Evolutionary conservation across 2,888 invertebrate species (phyloP).

Genomic region (Andrena minutula): DNA sequence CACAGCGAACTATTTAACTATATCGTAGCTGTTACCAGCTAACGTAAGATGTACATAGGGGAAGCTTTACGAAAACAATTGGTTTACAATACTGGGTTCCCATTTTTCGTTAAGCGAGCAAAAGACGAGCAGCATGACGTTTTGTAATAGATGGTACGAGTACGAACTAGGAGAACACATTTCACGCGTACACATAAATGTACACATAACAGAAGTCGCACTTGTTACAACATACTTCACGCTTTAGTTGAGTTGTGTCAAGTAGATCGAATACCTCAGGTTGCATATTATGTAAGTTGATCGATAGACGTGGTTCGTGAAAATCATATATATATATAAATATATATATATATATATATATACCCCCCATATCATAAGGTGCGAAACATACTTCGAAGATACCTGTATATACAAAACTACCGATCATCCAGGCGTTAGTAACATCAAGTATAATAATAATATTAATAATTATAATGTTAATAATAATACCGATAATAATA

Average conservation of each 20-base stretch:
- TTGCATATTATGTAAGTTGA: slow-evolving; percentile 64
- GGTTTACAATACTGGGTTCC: slow-evolving; percentile 14
- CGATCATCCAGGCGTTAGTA: slow-evolving; percentile 58
- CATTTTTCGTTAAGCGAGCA: slow-evolving; percentile 38
- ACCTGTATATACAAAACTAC: slow-evolving; percentile 68
- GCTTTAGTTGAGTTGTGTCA: slow-evolving; percentile 71
- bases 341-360: slow-evolving; percentile 28
- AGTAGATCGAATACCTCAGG: slow-evolving; percentile 68
- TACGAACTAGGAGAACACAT: slow-evolving; percentile 43
- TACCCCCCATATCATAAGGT: slow-evolving; percentile 76
- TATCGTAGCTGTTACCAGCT: slow-evolving; percentile 60
- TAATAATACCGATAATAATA: slow-evolving; percentile 45
- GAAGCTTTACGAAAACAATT: slow-evolving; percentile 31
- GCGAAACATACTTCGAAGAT: slow-evolving; percentile 76
- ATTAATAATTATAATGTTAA: slow-evolving; percentile 64
- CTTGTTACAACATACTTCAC: slow-evolving; percentile 77
- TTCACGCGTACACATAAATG: slow-evolving; percentile 53
- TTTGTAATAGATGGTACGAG: slow-evolving; percentile 50
- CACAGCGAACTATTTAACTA: slow-evolving; percentile 50
- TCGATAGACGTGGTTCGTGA: slow-evolving; percentile 66
- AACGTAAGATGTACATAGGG: slow-evolving; percentile 59
- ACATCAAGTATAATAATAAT: slow-evolving; percentile 67
- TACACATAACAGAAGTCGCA: slow-evolving; percentile 63
- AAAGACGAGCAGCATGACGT: slow-evolving; percentile 41
- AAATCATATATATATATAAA: slow-evolving; percentile 40